Conservation (phyloP, 2,888 invertebrate species). For the Pharmacophagus antenor region DNA sequence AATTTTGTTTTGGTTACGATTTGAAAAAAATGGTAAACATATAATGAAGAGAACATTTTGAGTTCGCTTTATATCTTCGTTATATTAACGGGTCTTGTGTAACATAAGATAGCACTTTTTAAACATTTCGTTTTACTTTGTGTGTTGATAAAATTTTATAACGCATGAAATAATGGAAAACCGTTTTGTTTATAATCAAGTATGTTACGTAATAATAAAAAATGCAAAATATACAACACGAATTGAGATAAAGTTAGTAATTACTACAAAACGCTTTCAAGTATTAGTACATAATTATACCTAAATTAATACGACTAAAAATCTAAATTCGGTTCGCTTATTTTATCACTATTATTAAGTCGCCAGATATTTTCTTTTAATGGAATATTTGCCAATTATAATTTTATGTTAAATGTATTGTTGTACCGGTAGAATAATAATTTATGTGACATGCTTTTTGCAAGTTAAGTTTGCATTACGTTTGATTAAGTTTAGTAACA, state of each 20-base stretch:
- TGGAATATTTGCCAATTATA: not conserved
- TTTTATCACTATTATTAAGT: not conserved
- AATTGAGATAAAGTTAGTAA: constrained; percentile 17
- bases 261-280: not conserved
- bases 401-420: not conserved
- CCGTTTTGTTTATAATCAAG: not conserved
- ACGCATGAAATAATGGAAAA: not conserved
- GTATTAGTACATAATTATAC: not conserved
- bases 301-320: not conserved
- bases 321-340: not conserved
- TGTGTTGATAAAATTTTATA: not conserved
- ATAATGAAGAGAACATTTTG: not conserved
- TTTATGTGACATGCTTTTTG: no score
- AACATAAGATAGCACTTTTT: not conserved
- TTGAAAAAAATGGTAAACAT: not conserved
- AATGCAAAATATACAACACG: constrained; percentile 20
- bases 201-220: constrained; percentile 1
- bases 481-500: not conserved
- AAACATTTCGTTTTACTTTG: not conserved
- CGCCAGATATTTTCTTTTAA: not conserved
- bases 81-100: not conserved
- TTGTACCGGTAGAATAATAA: not conserved
- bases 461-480: no score
- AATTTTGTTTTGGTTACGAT: not conserved
- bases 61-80: not conserved